Percentiles rank a stretch among this genome's conserved stretches.
Evolutionary conservation across 1,140 invertebrate species (phyloP).

Genomic region (Pseudoatta argentina): DNA sequence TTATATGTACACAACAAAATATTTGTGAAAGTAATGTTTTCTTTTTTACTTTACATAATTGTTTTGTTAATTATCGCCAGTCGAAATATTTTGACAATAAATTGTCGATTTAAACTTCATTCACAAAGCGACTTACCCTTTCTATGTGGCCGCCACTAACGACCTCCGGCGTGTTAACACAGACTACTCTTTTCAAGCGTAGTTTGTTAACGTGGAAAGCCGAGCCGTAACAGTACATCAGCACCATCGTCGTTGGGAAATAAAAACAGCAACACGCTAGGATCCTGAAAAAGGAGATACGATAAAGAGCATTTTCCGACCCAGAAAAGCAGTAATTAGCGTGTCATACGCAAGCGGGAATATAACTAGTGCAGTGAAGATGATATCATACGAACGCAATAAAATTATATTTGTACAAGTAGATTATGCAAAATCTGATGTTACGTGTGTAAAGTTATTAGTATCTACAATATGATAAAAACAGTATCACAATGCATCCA

Average conservation of each 20-base stretch:
- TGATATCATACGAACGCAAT: background rate
- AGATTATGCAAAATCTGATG: slow-evolving; percentile 14
- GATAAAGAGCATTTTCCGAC: slow-evolving; percentile 49
- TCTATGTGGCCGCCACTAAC: slow-evolving; percentile 86
- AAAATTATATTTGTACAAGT: slow-evolving; percentile 6
- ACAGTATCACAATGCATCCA: slow-evolving; percentile 7
- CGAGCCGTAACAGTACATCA: slow-evolving; percentile 96
- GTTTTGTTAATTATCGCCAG: background rate
- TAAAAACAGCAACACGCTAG: slow-evolving; percentile 94
- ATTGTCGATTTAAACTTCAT: background rate
- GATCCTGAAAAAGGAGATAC: slow-evolving; percentile 87
- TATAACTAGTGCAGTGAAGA: background rate
- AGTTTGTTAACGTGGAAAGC: slow-evolving; percentile 95
- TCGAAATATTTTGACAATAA: background rate
- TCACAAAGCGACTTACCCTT: slow-evolving; percentile 84
- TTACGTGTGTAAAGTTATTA: slow-evolving; percentile 21
- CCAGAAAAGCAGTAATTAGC: slow-evolving; percentile 27
- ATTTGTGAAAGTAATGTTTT: background rate
- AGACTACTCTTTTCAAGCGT: slow-evolving; percentile 88
- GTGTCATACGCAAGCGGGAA: background rate
- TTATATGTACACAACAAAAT: background rate
- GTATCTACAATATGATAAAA: slow-evolving; percentile 5
- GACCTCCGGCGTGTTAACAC: slow-evolving; percentile 85
- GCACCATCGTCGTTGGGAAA: slow-evolving; percentile 95
- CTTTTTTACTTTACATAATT: background rate